Evolutionary conservation across 2,113 vertebrate genomes (phyloP).

Genomic region (Halcyon malimbica): DNA sequence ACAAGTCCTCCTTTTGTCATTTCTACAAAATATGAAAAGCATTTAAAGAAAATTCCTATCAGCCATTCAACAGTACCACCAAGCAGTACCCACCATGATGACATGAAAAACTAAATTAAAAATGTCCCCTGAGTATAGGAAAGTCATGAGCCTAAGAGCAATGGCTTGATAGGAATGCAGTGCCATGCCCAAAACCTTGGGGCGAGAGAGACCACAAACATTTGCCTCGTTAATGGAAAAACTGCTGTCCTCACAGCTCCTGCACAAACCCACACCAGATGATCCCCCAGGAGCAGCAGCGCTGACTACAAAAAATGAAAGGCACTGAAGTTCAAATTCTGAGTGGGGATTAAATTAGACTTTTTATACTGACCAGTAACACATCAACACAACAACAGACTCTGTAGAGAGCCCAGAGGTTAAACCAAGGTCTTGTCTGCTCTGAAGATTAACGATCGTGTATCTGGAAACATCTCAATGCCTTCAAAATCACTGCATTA

Average conservation of each 20-base stretch:
- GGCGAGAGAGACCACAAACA: neutral
- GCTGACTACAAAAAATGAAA: neutral
- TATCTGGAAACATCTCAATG: neutral
- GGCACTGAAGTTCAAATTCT: neutral
- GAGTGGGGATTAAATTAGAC: neutral
- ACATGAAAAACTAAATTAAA: neutral
- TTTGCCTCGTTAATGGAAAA: neutral
- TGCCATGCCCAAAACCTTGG: neutral
- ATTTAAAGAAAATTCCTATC: neutral
- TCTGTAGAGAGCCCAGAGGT: neutral
- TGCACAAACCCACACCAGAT: neutral
- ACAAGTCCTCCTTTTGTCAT: neutral
- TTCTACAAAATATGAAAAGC: neutral
- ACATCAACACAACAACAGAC: neutral
- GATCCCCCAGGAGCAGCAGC: neutral
- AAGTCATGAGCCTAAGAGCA: neutral
- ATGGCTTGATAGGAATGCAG: neutral
- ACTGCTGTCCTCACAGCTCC: neutral
- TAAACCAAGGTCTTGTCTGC: neutral
- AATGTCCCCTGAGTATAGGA: neutral
- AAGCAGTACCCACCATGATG: neutral
- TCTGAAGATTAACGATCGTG: neutral
- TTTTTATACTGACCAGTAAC: neutral
- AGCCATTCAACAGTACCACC: neutral
- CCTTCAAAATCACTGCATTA: neutral